phyloP scores from a whole-genome alignment of 2,888 invertebrate species.

The Danaus chrysippus region DNA sequence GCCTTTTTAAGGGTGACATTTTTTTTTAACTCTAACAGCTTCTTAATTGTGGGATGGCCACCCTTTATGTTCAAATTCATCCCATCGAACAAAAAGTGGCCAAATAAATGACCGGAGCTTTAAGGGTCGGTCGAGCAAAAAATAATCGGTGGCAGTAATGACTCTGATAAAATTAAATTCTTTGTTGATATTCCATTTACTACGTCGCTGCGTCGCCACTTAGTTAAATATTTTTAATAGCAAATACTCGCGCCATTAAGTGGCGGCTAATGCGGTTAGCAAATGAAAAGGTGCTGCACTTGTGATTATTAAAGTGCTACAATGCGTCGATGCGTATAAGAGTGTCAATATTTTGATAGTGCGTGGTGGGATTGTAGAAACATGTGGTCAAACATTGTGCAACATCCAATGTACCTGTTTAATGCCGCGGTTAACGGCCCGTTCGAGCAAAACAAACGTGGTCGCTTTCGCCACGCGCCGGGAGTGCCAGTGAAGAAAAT shows the following conservation, averaged over 20 bases:
- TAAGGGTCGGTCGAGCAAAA: constrained; percentile 50
- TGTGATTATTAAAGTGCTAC: constrained; percentile 62
- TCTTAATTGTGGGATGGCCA: constrained; percentile 71
- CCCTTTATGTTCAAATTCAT: constrained; percentile 62
- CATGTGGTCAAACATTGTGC: constrained; percentile 77
- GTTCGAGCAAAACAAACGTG: constrained; percentile 53
- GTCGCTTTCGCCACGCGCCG: constrained; percentile 48
- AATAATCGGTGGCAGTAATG: constrained; percentile 52
- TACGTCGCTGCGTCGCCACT: constrained; percentile 49
- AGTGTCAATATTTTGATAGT: constrained; percentile 77
- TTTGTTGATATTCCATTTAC: constrained; percentile 47
- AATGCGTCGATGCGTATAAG: constrained; percentile 67
- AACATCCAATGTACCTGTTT: constrained; percentile 56
- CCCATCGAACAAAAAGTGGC: constrained; percentile 62
- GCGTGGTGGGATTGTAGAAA: constrained; percentile 63
- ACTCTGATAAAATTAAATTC: constrained; percentile 59
- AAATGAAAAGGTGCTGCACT: constrained; percentile 64
- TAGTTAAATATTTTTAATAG: constrained; percentile 65
- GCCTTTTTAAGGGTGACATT: constrained; percentile 72
- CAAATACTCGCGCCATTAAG: constrained; percentile 58
- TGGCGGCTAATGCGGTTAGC: constrained; percentile 68
- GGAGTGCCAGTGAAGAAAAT: constrained; percentile 4
- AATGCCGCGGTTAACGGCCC: constrained; percentile 55
- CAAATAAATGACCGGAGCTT: constrained; percentile 68
- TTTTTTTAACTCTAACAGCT: constrained; percentile 71